Conservation (phyloP, 1,140 invertebrate genomes). For the Pteromalus puparum region DNA sequence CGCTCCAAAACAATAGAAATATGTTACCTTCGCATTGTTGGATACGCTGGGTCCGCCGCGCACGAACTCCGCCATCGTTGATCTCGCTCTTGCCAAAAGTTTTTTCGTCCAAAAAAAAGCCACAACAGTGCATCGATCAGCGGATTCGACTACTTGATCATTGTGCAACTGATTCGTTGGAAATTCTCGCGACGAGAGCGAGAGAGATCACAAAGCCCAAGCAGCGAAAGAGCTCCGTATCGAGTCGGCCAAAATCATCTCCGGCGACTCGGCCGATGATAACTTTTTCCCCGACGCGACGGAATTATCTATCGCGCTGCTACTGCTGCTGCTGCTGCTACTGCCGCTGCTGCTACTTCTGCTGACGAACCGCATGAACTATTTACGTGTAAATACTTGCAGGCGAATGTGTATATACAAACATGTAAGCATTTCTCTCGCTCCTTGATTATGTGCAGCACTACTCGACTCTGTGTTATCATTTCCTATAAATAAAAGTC, state of each 20-base stretch:
- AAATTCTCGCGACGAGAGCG: background rate
- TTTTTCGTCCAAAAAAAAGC: background rate
- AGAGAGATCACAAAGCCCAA: background rate
- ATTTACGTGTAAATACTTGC: slow-evolving; percentile 1
- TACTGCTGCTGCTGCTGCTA: background rate
- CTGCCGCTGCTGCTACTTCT: background rate
- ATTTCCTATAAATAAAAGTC: slow-evolving; percentile 5
- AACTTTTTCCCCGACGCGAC: background rate
- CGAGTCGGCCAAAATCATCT: background rate
- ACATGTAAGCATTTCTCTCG: background rate
- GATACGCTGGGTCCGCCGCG: slow-evolving; percentile 76
- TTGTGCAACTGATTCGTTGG: background rate
- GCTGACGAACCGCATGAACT: background rate
- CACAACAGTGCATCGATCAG: background rate
- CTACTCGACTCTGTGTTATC: background rate
- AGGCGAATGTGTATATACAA: background rate
- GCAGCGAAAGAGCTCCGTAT: background rate
- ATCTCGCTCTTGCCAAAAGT: background rate
- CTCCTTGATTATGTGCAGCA: background rate
- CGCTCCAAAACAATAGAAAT: too few species aligned
- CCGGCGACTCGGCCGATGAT: background rate
- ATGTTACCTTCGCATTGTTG: slow-evolving; percentile 73
- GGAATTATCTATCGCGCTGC: background rate
- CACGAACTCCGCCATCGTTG: slow-evolving; percentile 78
- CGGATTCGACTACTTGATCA: background rate